A percentile compares a stretch with the other conserved stretches of the same genome.
Evolutionary conservation across 2,888 invertebrate species (phyloP).

Genomic region (Melanostoma mellinum): DNA sequence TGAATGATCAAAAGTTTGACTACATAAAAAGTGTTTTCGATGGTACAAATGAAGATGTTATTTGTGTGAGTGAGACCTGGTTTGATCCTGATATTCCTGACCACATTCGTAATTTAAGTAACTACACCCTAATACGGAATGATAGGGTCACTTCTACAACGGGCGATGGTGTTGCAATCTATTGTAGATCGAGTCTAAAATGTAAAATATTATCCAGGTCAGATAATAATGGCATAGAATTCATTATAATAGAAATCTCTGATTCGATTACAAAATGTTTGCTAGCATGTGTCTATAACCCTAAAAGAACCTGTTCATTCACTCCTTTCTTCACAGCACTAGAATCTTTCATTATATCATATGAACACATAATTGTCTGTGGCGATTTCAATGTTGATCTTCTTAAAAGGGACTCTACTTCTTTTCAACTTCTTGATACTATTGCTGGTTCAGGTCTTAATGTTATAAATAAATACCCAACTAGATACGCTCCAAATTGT

Average conservation of each 20-base stretch:
- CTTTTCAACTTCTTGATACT: not conserved
- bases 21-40: not conserved
- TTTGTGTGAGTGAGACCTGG: conserved; percentile 20
- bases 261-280: conserved; percentile 10
- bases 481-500: not conserved
- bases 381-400: conserved; percentile 1
- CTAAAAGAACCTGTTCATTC: conserved; percentile 3
- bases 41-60: not conserved
- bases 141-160: conserved; percentile 2
- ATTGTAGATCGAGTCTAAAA: conserved; percentile 1
- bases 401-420: not conserved
- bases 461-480: not conserved
- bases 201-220: not conserved
- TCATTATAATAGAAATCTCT: not conserved
- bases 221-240: not conserved
- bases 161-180: conserved; percentile 7
- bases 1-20: not conserved
- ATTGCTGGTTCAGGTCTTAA: not conserved
- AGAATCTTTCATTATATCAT: not conserved
- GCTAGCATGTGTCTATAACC: conserved; percentile 3
- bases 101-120: not conserved
- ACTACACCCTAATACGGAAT: conserved; percentile 3
- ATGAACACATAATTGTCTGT: conserved; percentile 4
- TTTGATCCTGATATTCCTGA: conserved; percentile 10
- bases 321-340: not conserved